A percentile compares a stretch with the other conserved stretches of the same genome.
Evolutionary conservation across 1,140 invertebrate species (phyloP).

Genomic region (Heliconius eleuchia): DNA sequence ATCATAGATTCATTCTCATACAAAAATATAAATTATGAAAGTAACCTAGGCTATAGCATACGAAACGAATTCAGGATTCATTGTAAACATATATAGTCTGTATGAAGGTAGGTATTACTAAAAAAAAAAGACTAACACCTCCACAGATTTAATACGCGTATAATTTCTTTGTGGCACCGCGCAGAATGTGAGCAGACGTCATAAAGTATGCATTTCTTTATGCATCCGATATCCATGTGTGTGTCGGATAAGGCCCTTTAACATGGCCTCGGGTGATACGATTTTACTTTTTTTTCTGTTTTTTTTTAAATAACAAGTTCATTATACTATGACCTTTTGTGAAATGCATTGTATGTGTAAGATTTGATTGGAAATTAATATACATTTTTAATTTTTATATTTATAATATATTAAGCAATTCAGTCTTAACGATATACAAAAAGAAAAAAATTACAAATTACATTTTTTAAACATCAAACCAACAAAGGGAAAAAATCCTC

Average conservation of each 20-base stretch:
- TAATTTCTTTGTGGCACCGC: constrained; percentile 81
- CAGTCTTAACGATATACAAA: neutral
- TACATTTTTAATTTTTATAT: no score
- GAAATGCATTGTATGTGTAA: constrained; percentile 14
- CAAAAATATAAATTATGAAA: neutral
- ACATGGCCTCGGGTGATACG: constrained; percentile 30
- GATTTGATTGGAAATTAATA: neutral
- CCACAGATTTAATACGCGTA: constrained; percentile 78
- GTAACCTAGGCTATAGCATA: neutral
- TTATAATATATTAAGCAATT: neutral
- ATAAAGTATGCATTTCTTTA: constrained; percentile 80
- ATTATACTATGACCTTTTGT: constrained; percentile 34
- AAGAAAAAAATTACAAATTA: neutral
- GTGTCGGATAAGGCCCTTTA: constrained; percentile 29
- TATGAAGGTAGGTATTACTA: constrained; percentile 32
- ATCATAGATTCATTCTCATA: neutral
- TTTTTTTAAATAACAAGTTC: constrained; percentile 33
- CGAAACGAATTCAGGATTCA: constrained; percentile 38
- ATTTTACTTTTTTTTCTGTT: constrained; percentile 10
- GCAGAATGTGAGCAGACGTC: constrained; percentile 77
- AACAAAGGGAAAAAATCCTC: neutral
- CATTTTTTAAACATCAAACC: neutral
- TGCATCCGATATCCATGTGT: constrained; percentile 7
- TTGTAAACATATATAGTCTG: constrained; percentile 24
- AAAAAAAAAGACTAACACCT: constrained; percentile 65